These are phyloP conservation scores for Ecdyonurus torrentis DNA, from an alignment of 2,888 invertebrate genomes.

Conservation along the genomic window DNA sequence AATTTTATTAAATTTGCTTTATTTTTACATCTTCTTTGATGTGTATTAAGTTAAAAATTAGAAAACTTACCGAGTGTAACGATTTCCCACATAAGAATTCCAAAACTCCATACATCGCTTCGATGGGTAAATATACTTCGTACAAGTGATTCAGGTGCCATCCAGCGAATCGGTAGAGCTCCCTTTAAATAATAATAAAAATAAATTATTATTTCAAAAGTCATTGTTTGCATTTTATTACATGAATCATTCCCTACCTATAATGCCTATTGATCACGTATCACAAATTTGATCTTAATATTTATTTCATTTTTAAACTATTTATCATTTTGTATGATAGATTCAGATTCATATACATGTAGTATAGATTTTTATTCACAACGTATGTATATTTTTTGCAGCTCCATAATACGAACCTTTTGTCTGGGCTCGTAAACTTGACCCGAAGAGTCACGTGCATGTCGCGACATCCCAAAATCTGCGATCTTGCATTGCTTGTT, in stretches of 20 bases:
- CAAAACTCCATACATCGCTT: conserved; percentile 77
- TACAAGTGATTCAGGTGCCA: conserved; percentile 69
- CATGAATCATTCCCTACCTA: no score
- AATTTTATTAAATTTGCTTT: not conserved
- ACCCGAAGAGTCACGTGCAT: conserved; percentile 29
- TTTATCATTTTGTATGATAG: not conserved
- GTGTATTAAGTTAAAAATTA: no score
- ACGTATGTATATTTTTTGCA: no score
- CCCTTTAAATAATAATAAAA: conserved; percentile 11
- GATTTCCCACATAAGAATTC: conserved; percentile 74
- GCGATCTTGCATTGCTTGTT: conserved; percentile 78
- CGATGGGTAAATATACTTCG: conserved; percentile 65
- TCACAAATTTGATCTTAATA: no score
- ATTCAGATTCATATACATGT: no score
- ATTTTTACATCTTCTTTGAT: no score
- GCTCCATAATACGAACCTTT: conserved; percentile 17
- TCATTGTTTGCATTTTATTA: no score
- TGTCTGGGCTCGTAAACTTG: conserved; percentile 32
- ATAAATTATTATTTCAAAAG: no score
- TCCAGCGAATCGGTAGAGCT: conserved; percentile 60
- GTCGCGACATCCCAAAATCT: conserved; percentile 73
- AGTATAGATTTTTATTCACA: no score
- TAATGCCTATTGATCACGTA: no score
- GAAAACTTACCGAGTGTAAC: conserved; percentile 52
- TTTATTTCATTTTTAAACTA: not conserved